phyloP scores from a whole-genome alignment of 2,888 invertebrate genomes.

The Dasysyrphus tricinctus region DNA sequence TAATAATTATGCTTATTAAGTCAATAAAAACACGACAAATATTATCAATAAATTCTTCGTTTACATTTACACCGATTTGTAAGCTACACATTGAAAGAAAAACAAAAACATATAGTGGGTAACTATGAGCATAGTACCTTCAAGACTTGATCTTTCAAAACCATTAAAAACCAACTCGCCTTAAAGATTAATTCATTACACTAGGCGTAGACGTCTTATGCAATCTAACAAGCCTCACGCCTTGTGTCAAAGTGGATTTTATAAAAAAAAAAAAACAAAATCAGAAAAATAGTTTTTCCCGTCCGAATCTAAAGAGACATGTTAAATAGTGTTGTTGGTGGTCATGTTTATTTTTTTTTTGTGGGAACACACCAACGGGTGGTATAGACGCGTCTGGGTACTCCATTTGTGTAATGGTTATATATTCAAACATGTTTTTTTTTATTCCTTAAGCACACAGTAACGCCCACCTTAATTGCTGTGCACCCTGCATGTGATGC shows the following conservation, averaged over 20 bases:
- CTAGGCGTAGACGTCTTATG: conserved; percentile 38
- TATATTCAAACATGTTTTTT: conserved; percentile 24
- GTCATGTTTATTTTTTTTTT: conserved; percentile 27
- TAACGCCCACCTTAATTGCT: conserved; percentile 57
- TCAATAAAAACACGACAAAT: background rate
- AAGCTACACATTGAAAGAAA: background rate
- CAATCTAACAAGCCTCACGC: conserved; percentile 41
- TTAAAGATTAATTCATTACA: conserved; percentile 37
- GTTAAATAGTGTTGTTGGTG: conserved; percentile 24
- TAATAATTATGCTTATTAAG: conserved; percentile 18
- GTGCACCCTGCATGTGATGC: conserved; percentile 30
- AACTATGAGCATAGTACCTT: background rate
- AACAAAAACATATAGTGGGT: no score
- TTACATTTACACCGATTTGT: background rate
- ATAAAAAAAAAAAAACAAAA: background rate
- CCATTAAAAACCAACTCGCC: conserved; percentile 10
- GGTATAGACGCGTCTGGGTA: conserved; percentile 34
- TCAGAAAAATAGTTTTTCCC: conserved; percentile 18
- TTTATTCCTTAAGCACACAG: conserved; percentile 27
- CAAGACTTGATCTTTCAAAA: conserved; percentile 11
- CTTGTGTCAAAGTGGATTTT: conserved; percentile 48
- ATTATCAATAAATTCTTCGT: conserved; percentile 23
- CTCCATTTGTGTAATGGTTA: conserved; percentile 34
- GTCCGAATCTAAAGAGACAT: conserved; percentile 18
- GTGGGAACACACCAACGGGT: conserved; percentile 34